Percentiles rank a stretch among this genome's conserved stretches.
These are phyloP conservation scores for Phorcus lineatus DNA, from an alignment of 2,888 invertebrate species.

Conservation along the genomic window DNA sequence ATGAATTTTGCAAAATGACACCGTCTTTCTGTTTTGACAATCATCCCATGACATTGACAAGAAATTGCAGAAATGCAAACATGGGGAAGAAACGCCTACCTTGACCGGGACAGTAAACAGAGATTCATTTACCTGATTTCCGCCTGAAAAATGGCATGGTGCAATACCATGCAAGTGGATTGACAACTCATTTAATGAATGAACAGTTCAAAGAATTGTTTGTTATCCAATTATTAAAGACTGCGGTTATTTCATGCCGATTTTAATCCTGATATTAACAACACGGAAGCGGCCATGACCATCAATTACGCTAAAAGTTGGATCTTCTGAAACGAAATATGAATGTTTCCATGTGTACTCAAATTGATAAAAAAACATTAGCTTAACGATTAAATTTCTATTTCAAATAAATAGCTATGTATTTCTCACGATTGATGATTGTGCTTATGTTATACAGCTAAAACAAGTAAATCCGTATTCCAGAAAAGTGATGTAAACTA, in stretches of 20 bases:
- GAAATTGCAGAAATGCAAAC: neutral
- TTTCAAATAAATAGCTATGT: too few relatives aligned
- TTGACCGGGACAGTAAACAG: neutral
- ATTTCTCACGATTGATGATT: too few relatives aligned
- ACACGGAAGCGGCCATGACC: conserved; percentile 34
- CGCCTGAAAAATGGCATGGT: conserved; percentile 34
- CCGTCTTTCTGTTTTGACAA: neutral
- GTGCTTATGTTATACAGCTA: too few relatives aligned
- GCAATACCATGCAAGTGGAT: neutral
- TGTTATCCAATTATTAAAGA: too few relatives aligned
- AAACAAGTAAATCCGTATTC: too few relatives aligned
- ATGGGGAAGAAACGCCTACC: conserved; percentile 33
- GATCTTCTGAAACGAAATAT: too few relatives aligned
- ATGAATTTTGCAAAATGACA: neutral
- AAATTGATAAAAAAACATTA: too few relatives aligned
- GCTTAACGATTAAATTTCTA: too few relatives aligned
- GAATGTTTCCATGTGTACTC: too few relatives aligned
- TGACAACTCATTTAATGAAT: neutral
- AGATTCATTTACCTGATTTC: conserved; percentile 5
- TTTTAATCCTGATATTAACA: neutral
- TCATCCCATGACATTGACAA: neutral
- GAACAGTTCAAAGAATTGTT: neutral
- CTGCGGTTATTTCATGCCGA: neutral
- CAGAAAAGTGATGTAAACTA: too few relatives aligned
- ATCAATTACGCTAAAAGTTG: too few relatives aligned